phyloP scores from a whole-genome alignment of 92 coral and sea anemone genomes.

The Epizoanthus stellaris region DNA sequence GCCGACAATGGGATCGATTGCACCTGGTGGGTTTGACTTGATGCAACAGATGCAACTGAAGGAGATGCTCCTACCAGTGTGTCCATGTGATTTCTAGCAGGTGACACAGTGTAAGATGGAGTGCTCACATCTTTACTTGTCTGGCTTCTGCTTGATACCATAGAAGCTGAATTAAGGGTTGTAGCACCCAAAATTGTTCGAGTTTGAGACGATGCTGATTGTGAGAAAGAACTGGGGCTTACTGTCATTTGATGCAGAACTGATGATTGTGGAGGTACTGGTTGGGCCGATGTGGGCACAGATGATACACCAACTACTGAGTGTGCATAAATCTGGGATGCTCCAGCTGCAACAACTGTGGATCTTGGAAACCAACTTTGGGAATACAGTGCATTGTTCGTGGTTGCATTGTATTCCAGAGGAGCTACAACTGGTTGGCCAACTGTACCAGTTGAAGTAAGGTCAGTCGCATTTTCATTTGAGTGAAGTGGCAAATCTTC shows the following conservation, averaged over 20 bases:
- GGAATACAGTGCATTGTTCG: constrained; percentile 25
- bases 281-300: neutral
- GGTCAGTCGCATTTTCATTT: neutral
- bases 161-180: neutral
- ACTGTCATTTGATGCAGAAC: neutral
- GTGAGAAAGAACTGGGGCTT: neutral
- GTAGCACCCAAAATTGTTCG: constrained; percentile 3
- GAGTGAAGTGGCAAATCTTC: neutral
- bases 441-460: neutral
- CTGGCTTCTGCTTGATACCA: neutral
- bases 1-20: neutral
- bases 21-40: neutral
- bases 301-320: constrained; percentile 15
- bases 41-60: neutral
- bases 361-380: constrained; percentile 27
- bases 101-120: neutral
- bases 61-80: neutral
- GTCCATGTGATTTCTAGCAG: neutral
- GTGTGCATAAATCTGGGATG: constrained; percentile 16
- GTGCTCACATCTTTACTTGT: neutral
- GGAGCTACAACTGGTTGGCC: neutral
- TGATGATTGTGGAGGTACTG: constrained; percentile 3
- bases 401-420: neutral
- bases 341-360: neutral
- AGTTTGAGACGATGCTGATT: constrained; percentile 6